Base-by-base conservation (phyloP, 30 jellyfish, hydroid and myxozoan species). In the Aurelia aurita complex sp. Pacific region DNA sequence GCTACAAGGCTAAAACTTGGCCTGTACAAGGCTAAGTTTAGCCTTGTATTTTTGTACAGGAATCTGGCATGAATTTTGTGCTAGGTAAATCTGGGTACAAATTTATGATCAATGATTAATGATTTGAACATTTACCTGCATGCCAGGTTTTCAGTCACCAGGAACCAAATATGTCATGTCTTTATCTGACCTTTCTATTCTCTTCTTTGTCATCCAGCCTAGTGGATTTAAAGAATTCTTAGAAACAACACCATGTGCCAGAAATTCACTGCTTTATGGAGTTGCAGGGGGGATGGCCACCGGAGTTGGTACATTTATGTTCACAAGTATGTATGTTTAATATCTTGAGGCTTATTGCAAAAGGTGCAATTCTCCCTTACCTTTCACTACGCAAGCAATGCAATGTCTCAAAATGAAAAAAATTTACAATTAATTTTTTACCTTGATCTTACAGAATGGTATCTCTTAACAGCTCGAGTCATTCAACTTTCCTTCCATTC, bases 191-290 rank as follows among this genome's bases (percentile, higher is more conserved):
- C 57, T 46, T 46, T 9, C 5, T 38, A 38, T 38, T 38, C 2
- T 46, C 15, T 9, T 46, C 57, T 46, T 46, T 46, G 13, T 46
- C 57, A 46, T 46, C 57, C 57, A 46, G 57, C 57, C 57, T 46
- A 46, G 57, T 46, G 57, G 57, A 46, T 34, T 23, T 66, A 77
- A 62, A 50, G 92, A 72, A 10, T 83, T 83, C 73, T 34, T 83
- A n/a, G 87, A 73, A 43, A 83, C 36, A 35, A 83, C 97, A 68
- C 97, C 97, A 23, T 90, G 97, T 77, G 91, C 88, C 13, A 76
- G 97, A 90, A 53, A 69, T 42, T 90, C 97, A 16, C 46, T 90
- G 0, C 76, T 90, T 52, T 73, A 70, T 77, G 97, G 97, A 2
- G 43, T 90, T 5, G 38, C 79, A 3, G 73, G 94, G 60, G 91